Base-by-base conservation (phyloP, 2,888 invertebrate genomes). In the Orchesellides sinensis region DNA sequence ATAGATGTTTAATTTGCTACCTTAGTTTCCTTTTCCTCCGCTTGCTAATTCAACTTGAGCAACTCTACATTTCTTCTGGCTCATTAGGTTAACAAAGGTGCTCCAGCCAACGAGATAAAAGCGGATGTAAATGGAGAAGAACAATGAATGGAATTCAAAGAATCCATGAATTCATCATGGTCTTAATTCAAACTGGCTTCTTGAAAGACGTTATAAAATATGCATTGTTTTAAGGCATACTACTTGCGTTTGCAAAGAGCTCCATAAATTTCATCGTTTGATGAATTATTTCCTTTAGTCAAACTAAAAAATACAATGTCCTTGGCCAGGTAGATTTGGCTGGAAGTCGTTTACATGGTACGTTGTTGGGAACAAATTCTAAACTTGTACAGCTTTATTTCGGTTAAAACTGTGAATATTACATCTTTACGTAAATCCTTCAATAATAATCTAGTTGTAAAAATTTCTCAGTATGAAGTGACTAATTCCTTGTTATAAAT, bases 21-120 rank as follows among this genome's bases (percentile, higher is more conserved):
- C 78, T 78, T 78, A 12, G 40, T 40, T 17, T 52, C 21, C 21
- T 74, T 59, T 32, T 14, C 32, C 27, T 2, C 17, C 25, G 35
- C 17, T 66, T 66, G 66, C 65, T 65, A 70, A 69, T 79, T 70
- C 79, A 68, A 81, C 25, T 59, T 66, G 63, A 66, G 54, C 74
- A 54, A 40, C 23, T 40, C 14, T 25, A 47, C 17, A 29, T 52
- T 78, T 77, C 77, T 78, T 80, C 80, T 80, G 68, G 75, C 83
- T 83, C 83, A 83, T 83, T 83, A 83, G 78, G 52, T 83, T 83
- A 72, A 77, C 78, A 83, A 83, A 77, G 83, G 65, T 77, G 63
- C 66, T 79, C 79, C 72, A 65, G 63, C 63, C 78, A 78, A 70
- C 69, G 61, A 78, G 78, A 78, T 78, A 78, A 78, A 69, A 78